Conservation (phyloP, 1,140 invertebrate species). For the Hycleus cichorii region DNA sequence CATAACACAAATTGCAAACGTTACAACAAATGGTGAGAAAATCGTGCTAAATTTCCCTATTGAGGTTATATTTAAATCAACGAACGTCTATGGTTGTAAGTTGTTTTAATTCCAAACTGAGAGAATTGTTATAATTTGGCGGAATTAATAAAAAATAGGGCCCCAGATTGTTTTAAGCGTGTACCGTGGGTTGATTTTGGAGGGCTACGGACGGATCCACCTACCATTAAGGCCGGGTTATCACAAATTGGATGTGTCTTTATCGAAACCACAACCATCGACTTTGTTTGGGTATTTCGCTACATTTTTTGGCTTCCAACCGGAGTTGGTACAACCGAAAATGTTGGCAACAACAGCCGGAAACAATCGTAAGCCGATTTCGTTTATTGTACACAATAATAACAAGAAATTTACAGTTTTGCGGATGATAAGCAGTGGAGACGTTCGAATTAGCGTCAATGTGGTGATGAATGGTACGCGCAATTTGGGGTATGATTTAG, state of each 20-base stretch:
- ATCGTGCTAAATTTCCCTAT: slow-evolving; percentile 37
- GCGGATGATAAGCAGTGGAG: slow-evolving; percentile 4
- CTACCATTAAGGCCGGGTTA: slow-evolving; percentile 33
- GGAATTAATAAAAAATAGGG: slow-evolving; percentile 21
- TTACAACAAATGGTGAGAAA: slow-evolving; percentile 34
- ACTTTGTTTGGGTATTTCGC: slow-evolving; percentile 35
- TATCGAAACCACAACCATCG: slow-evolving; percentile 34
- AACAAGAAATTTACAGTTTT: neutral
- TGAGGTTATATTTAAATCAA: slow-evolving; percentile 36
- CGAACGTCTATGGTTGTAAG: slow-evolving; percentile 39
- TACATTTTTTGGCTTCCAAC: slow-evolving; percentile 39
- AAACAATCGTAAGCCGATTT: slow-evolving; percentile 32
- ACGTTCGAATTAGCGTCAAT: neutral
- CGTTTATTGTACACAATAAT: neutral
- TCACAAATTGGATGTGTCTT: slow-evolving; percentile 27
- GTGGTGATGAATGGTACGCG: slow-evolving; percentile 5
- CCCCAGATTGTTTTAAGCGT: slow-evolving; percentile 39
- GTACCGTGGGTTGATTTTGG: slow-evolving; percentile 30
- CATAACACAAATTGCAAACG: slow-evolving; percentile 34
- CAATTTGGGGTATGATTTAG: slow-evolving; percentile 6
- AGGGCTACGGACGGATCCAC: slow-evolving; percentile 36
- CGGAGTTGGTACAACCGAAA: slow-evolving; percentile 36
- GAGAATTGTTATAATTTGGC: no score
- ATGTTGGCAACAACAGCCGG: slow-evolving; percentile 37
- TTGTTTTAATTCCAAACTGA: slow-evolving; percentile 4